Conservation (phyloP, 1,140 invertebrate species). For the Andricus grossulariae region DNA sequence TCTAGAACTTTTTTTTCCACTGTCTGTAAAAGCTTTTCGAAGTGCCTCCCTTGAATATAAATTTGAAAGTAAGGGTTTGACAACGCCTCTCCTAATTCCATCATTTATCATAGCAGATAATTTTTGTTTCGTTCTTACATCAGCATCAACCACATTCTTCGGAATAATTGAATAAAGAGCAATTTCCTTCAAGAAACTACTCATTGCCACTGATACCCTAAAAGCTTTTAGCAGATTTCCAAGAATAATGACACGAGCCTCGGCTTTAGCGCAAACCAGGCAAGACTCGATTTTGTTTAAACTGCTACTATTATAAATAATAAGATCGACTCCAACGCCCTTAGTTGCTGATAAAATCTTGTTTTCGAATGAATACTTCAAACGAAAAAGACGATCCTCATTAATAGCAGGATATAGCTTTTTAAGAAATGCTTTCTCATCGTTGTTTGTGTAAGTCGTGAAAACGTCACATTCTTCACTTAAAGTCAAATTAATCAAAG, state of each 20-base stretch:
- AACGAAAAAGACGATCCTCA: conserved; percentile 50
- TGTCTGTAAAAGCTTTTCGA: conserved; percentile 79
- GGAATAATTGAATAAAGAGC: conserved; percentile 92
- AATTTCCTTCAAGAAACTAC: conserved; percentile 86
- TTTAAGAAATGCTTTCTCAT: conserved; percentile 87
- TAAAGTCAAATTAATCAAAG: conserved; percentile 82
- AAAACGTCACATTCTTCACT: conserved; percentile 79
- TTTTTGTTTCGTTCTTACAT: conserved; percentile 64
- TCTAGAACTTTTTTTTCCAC: neutral
- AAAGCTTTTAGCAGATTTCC: conserved; percentile 81
- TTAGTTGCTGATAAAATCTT: conserved; percentile 77
- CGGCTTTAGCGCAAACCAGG: conserved; percentile 79
- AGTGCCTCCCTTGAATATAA: conserved; percentile 80
- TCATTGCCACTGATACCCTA: conserved; percentile 77
- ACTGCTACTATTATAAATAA: conserved; percentile 72
- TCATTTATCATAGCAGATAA: conserved; percentile 77
- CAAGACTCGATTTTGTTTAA: conserved; percentile 76
- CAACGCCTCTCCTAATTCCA: conserved; percentile 81
- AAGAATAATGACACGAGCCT: conserved; percentile 83
- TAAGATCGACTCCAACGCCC: conserved; percentile 81
- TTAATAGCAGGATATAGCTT: conserved; percentile 82
- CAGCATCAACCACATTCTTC: conserved; percentile 82
- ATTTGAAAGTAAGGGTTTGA: conserved; percentile 79
- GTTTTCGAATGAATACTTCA: conserved; percentile 55
- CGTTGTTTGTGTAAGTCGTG: conserved; percentile 82